These are phyloP conservation scores for Chironomus striatipennis DNA, from an alignment of 1,140 invertebrate species.

Conservation along the genomic window DNA sequence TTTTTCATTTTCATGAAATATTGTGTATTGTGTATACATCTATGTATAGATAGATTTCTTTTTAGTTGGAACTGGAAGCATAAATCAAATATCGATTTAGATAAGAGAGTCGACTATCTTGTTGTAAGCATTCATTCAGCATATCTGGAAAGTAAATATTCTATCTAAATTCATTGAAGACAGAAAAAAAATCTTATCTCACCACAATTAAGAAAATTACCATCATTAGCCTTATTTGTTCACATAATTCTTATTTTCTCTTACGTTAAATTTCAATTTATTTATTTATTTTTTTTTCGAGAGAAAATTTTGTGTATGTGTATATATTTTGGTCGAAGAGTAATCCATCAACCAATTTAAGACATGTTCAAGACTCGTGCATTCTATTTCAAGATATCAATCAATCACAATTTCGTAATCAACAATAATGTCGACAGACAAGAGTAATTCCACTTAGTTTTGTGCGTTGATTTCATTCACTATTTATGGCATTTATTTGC, in stretches of 20 bases:
- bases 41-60: no score
- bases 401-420: not conserved
- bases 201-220: not conserved
- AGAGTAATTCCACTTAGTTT: not conserved
- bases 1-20: no score
- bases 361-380: not conserved
- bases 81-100: conserved; percentile 9
- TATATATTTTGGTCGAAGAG: not conserved
- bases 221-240: conserved; percentile 9
- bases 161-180: not conserved
- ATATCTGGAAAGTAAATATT: not conserved
- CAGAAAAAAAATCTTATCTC: not conserved
- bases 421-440: not conserved
- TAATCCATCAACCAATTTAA: not conserved
- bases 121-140: not conserved
- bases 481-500: not conserved
- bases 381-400: conserved; percentile 14
- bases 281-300: no score
- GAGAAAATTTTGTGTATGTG: no score
- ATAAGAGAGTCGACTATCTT: conserved; percentile 12
- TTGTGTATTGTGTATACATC: no score
- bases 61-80: not conserved
- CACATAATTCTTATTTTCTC: not conserved
- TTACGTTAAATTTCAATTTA: no score
- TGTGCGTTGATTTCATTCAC: not conserved